A percentile compares a stretch with the other conserved stretches of the same genome.
These are phyloP conservation scores for Rhinopithecus roxellana DNA, from an alignment of 2,113 vertebrate species.

Conservation along the genomic window DNA sequence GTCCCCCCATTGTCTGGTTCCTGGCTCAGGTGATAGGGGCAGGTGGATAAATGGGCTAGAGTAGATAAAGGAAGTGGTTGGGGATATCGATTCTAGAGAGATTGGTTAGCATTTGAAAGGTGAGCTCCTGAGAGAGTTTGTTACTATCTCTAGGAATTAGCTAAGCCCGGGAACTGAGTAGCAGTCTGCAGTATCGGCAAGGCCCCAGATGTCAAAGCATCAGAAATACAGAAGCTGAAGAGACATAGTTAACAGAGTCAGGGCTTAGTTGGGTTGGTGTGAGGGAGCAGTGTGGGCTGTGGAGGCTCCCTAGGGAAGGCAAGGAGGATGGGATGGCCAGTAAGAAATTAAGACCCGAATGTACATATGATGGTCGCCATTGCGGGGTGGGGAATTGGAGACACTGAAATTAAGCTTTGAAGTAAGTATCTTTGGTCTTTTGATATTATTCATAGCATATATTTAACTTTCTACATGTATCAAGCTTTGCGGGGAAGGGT, in stretches of 20 bases:
- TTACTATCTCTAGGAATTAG: neutral
- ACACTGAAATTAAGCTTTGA: neutral
- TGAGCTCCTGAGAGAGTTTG: neutral
- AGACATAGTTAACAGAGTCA: neutral
- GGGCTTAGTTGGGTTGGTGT: neutral
- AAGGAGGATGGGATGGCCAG: too few relatives aligned
- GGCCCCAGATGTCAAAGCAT: neutral
- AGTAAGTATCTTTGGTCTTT: neutral
- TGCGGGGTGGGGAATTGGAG: neutral
- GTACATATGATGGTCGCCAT: neutral
- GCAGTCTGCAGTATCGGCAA: neutral
- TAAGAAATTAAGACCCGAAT: neutral
- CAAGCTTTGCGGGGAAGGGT: neutral
- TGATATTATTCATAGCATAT: neutral
- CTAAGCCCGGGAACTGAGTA: neutral
- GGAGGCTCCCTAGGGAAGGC: neutral
- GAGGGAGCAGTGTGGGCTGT: neutral
- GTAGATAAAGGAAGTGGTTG: neutral
- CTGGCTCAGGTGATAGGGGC: neutral
- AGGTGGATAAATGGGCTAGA: neutral
- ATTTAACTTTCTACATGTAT: neutral
- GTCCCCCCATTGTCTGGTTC: neutral
- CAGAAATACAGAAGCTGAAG: neutral
- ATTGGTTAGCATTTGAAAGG: neutral
- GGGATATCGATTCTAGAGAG: neutral